Evolutionary conservation across 2,888 invertebrate genomes (phyloP).

Genomic region (Caenorhabditis sp.): DNA sequence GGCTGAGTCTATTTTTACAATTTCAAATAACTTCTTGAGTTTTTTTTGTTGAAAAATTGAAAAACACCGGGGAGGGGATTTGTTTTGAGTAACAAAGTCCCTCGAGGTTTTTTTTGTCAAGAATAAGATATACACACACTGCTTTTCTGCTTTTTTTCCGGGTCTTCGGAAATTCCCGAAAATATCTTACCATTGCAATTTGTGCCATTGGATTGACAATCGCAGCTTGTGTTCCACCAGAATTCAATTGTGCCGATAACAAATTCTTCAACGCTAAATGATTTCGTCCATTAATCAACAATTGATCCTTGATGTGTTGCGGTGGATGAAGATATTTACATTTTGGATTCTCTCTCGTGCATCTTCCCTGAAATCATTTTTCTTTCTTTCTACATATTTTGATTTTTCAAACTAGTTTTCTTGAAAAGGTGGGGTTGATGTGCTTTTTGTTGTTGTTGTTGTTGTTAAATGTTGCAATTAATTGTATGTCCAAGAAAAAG

Average conservation of each 20-base stretch:
- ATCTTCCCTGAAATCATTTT: conserved; percentile 85
- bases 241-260: conserved; percentile 50
- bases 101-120: no score
- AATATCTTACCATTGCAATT: conserved; percentile 23
- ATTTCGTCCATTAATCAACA: conserved; percentile 98
- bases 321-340: conserved; percentile 99
- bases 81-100: no score
- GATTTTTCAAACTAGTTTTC: background rate
- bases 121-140: no score
- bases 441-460: no score
- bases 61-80: no score
- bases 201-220: conserved; percentile 40
- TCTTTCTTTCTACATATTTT: background rate
- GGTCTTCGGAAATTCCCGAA: background rate
- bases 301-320: conserved; percentile 98
- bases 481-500: no score
- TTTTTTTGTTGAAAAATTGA: no score
- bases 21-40: no score
- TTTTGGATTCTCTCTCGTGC: conserved; percentile 99
- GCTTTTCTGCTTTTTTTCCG: no score
- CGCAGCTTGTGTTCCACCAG: conserved; percentile 17
- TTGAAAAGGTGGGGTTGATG: no score
- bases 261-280: conserved; percentile 90
- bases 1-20: no score
- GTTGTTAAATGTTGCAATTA: no score